phyloP scores from a whole-genome alignment of 53 echinoderm and acorn worm species.

The Henricia sp. region DNA sequence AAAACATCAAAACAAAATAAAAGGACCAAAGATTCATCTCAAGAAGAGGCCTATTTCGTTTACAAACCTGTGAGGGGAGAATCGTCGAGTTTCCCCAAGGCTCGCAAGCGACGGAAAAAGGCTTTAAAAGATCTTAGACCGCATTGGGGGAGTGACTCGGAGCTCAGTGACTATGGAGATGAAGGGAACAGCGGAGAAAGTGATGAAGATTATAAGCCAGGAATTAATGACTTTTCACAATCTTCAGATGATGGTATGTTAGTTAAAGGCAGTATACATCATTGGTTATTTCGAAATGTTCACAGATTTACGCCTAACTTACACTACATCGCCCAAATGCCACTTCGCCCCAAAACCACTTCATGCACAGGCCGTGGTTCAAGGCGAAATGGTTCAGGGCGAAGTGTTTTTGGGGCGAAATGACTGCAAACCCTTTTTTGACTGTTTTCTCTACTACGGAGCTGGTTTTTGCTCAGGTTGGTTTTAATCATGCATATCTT shows the following conservation, averaged over 20 bases:
- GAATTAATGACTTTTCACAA: slow-evolving; percentile 57
- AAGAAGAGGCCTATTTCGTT: slow-evolving; percentile 43
- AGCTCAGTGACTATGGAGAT: slow-evolving; percentile 62
- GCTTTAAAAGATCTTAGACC: slow-evolving; percentile 55
- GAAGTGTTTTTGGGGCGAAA: no score
- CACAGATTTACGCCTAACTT: no score
- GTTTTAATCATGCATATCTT: no score
- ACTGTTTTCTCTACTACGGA: no score
- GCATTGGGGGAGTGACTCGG: slow-evolving; percentile 85
- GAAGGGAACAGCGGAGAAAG: slow-evolving; percentile 59
- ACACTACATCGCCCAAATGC: no score
- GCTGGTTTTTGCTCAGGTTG: no score
- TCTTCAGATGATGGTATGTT: slow-evolving; percentile 67
- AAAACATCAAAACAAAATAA: neutral
- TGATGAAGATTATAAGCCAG: slow-evolving; percentile 74
- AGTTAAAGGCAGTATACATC: no score
- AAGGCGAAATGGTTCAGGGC: no score
- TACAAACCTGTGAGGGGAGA: slow-evolving; percentile 47
- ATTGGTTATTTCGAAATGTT: no score
- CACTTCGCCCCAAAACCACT: no score
- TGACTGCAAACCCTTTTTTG: no score
- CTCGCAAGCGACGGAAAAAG: slow-evolving; percentile 20
- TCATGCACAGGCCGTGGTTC: no score
- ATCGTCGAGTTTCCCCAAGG: slow-evolving; percentile 10
- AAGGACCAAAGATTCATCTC: slow-evolving; percentile 38